Conservation (phyloP, 2,888 invertebrate species). For the Papilio demoleus region DNA sequence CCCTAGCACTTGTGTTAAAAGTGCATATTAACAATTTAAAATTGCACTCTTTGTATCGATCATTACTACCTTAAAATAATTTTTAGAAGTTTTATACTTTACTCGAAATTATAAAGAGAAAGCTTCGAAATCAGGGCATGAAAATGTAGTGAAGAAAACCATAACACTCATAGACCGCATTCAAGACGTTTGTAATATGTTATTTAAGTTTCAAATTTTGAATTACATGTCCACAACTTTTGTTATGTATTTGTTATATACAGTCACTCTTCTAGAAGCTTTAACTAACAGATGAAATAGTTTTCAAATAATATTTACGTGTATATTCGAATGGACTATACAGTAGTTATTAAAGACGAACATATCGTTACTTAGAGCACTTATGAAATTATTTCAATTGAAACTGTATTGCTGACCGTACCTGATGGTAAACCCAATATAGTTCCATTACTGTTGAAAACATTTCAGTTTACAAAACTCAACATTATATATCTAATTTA, state of each 20-base stretch:
- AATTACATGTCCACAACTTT: not conserved
- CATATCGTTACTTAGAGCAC: no score
- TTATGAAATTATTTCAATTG: not conserved
- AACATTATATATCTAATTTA: not conserved
- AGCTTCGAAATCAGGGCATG: not conserved
- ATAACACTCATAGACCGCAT: not conserved
- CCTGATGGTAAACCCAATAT: not conserved
- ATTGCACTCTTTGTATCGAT: not conserved
- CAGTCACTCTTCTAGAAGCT: no score
- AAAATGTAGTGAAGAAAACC: constrained; percentile 1
- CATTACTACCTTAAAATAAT: not conserved
- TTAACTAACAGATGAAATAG: no score
- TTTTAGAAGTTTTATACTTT: not conserved
- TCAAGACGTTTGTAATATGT: not conserved
- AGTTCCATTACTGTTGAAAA: not conserved
- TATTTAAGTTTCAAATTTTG: not conserved
- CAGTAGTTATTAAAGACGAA: no score
- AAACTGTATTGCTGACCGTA: not conserved
- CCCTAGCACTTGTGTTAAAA: not conserved
- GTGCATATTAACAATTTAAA: constrained; percentile 12
- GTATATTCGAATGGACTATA: no score
- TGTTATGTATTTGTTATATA: no score
- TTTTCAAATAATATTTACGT: no score
- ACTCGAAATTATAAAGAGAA: not conserved
- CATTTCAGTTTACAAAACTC: not conserved